These are phyloP conservation scores for Serranus cabrilla DNA, from an alignment of 2,797 vertebrate species.

Conservation along the genomic window DNA sequence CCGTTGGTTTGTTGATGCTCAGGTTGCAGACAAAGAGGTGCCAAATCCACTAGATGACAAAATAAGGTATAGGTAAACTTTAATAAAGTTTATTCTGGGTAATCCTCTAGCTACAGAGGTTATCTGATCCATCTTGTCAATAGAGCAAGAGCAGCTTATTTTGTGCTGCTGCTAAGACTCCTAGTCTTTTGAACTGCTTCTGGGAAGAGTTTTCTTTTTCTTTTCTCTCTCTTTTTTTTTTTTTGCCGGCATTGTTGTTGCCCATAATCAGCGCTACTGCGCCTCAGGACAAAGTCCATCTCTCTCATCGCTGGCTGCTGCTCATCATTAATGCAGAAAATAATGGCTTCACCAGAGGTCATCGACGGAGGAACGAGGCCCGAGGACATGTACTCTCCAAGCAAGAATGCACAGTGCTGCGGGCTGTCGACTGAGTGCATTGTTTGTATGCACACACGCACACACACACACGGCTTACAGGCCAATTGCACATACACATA, in stretches of 20 bases:
- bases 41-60: constrained; percentile 33
- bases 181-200: constrained; percentile 75
- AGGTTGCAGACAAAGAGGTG: constrained; percentile 7
- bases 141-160: constrained; percentile 77
- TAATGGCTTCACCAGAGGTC: constrained; percentile 88
- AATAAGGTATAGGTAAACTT: constrained; percentile 52
- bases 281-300: constrained; percentile 86
- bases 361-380: constrained; percentile 82
- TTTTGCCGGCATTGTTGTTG: constrained; percentile 77
- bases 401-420: constrained; percentile 80
- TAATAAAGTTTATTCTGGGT: constrained; percentile 64
- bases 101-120: constrained; percentile 78
- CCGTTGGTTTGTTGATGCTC: constrained; percentile 24
- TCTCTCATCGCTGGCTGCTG: constrained; percentile 86
- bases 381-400: constrained; percentile 81
- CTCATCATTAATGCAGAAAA: constrained; percentile 89
- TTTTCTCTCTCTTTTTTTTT: constrained; percentile 53
- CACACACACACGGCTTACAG: constrained; percentile 47
- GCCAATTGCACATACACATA: constrained; percentile 66
- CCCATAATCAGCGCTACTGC: constrained; percentile 81
- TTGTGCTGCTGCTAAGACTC: constrained; percentile 59
- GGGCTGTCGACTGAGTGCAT: constrained; percentile 77
- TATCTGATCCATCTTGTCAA: constrained; percentile 81
- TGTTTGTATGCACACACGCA: constrained; percentile 69
- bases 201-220: constrained; percentile 77